Conservation (phyloP, 2,797 vertebrate genomes). For the Parambassis ranga region DNA sequence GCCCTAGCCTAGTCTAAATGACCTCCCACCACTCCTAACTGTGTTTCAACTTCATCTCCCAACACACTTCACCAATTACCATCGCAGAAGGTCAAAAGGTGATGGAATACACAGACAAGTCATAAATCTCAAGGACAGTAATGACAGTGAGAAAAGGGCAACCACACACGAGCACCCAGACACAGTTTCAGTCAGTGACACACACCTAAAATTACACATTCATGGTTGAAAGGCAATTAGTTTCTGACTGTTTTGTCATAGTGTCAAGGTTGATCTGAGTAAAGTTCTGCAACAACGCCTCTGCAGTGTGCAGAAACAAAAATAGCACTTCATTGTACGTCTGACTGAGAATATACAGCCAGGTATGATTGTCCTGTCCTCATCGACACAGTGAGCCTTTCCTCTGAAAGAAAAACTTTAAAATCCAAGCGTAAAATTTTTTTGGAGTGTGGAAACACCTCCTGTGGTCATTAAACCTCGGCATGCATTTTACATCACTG, state of each 20-base stretch:
- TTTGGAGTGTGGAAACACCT: background rate
- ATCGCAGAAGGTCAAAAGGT: slow-evolving; percentile 60
- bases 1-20: slow-evolving; percentile 33
- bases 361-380: slow-evolving; percentile 27
- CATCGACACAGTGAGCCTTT: slow-evolving; percentile 5
- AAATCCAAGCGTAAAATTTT: background rate
- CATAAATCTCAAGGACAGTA: slow-evolving; percentile 68
- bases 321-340: slow-evolving; percentile 32
- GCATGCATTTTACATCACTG: slow-evolving; percentile 5
- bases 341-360: slow-evolving; percentile 19
- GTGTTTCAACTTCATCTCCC: slow-evolving; percentile 62
- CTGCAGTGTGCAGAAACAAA: slow-evolving; percentile 30
- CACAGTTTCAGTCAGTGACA: slow-evolving; percentile 7
- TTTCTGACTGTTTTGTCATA: slow-evolving; percentile 20
- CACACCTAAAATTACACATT: slow-evolving; percentile 4
- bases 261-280: slow-evolving; percentile 25
- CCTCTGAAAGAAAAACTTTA: slow-evolving; percentile 8
- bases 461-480: slow-evolving; percentile 24
- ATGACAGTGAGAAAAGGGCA: slow-evolving; percentile 67
- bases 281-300: slow-evolving; percentile 6
- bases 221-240: slow-evolving; percentile 17
- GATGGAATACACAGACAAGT: slow-evolving; percentile 48
- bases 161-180: slow-evolving; percentile 6
- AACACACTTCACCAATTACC: slow-evolving; percentile 66
- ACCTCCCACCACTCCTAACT: slow-evolving; percentile 50